Evolutionary conservation across 1,140 invertebrate species (phyloP).

Genomic region (Neotoxoptera formosana): DNA sequence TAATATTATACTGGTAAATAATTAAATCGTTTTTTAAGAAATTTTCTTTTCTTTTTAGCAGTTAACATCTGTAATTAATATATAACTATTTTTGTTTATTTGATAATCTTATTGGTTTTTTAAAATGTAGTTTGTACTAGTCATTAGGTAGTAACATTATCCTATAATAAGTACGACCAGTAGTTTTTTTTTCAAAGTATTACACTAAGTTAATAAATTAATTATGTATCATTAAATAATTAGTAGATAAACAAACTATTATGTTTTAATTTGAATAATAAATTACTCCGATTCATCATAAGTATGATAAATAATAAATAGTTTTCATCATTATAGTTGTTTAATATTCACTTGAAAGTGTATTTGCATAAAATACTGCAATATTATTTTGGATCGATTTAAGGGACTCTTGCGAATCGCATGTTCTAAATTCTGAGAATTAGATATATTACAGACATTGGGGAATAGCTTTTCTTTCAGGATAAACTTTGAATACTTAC

Average conservation of each 20-base stretch:
- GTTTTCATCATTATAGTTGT: not conserved
- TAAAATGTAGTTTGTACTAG: not conserved
- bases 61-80: no score
- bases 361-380: not conserved
- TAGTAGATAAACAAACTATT: not conserved
- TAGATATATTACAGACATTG: not conserved
- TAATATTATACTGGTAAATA: not conserved
- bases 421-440: not conserved
- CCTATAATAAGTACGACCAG: not conserved
- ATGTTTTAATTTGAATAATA: not conserved
- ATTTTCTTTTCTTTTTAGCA: not conserved
- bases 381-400: not conserved
- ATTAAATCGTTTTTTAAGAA: not conserved
- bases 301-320: not conserved
- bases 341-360: not conserved
- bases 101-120: not conserved
- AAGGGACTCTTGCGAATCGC: not conserved
- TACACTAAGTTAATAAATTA: not conserved
- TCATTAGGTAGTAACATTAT: not conserved
- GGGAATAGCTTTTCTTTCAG: not conserved
- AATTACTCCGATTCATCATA: not conserved
- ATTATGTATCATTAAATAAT: not conserved
- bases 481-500: not conserved
- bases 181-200: not conserved
- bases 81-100: no score